phyloP scores from a whole-genome alignment of 2,888 invertebrate species.

The Machimus atricapillus region DNA sequence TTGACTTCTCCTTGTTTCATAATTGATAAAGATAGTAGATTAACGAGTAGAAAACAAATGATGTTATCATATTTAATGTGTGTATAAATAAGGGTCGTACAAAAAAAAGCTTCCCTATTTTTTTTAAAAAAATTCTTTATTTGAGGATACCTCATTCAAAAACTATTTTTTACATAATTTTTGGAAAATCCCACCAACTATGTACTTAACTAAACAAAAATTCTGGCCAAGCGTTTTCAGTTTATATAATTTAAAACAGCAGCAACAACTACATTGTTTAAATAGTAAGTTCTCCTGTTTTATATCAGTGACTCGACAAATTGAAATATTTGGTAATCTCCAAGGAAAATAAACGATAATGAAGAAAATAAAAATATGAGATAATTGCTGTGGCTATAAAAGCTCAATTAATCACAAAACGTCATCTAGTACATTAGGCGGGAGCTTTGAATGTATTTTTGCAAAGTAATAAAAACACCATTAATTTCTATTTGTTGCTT shows the following conservation, averaged over 20 bases:
- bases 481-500: neutral
- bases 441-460: neutral
- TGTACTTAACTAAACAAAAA: no score
- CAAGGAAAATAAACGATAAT: neutral
- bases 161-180: no score
- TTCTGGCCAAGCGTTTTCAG: neutral
- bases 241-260: neutral
- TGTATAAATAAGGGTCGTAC: no score
- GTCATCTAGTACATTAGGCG: neutral
- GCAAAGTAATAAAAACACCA: neutral
- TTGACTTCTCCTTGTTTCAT: no score
- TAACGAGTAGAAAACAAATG: no score
- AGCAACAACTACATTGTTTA: neutral
- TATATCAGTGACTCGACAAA: neutral
- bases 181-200: neutral
- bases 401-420: neutral
- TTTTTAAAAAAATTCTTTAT: no score
- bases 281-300: neutral
- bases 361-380: neutral
- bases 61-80: no score
- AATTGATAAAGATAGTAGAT: no score
- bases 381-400: conserved; percentile 10
- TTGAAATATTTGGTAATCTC: neutral
- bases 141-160: no score
- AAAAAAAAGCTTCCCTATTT: no score